phyloP scores from a whole-genome alignment of 2,888 invertebrate genomes.

The Iselma pallidipennis region DNA sequence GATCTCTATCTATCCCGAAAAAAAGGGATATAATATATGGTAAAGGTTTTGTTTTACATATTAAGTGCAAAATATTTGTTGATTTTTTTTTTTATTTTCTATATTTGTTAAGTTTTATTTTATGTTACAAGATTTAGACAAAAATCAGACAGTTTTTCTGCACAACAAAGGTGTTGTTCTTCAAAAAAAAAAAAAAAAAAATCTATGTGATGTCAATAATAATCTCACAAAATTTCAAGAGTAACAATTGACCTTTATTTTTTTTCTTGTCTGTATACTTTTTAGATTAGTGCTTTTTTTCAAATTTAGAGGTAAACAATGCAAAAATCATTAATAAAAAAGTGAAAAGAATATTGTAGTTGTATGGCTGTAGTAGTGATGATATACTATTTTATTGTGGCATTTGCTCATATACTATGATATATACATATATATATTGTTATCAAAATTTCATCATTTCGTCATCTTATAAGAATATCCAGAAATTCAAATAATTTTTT shows the following conservation, averaged over 20 bases:
- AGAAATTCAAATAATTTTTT: conserved; percentile 17
- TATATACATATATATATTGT: too few relatives aligned
- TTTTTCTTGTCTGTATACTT: conserved; percentile 40
- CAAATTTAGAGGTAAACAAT: not conserved
- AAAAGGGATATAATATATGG: too few relatives aligned
- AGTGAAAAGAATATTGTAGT: conserved; percentile 40
- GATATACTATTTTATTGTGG: conserved; percentile 35
- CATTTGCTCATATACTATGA: conserved; percentile 52
- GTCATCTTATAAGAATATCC: too few relatives aligned
- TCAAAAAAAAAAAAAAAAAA: too few relatives aligned
- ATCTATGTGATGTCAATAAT: conserved; percentile 56
- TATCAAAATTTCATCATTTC: conserved; percentile 12
- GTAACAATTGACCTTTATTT: conserved; percentile 43
- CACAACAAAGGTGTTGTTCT: conserved; percentile 45
- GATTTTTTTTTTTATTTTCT: conserved; percentile 31
- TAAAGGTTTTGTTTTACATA: conserved; percentile 15
- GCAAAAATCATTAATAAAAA: conserved; percentile 33
- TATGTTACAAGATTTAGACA: conserved; percentile 5
- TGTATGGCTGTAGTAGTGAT: conserved; percentile 33
- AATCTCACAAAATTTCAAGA: conserved; percentile 52
- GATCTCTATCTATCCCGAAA: not conserved
- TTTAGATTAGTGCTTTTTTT: conserved; percentile 28
- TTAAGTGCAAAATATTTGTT: conserved; percentile 21
- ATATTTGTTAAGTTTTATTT: conserved; percentile 10
- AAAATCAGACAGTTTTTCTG: conserved; percentile 30